These are phyloP conservation scores for Columbina picui DNA, from an alignment of 2,113 vertebrate species.

Conservation along the genomic window DNA sequence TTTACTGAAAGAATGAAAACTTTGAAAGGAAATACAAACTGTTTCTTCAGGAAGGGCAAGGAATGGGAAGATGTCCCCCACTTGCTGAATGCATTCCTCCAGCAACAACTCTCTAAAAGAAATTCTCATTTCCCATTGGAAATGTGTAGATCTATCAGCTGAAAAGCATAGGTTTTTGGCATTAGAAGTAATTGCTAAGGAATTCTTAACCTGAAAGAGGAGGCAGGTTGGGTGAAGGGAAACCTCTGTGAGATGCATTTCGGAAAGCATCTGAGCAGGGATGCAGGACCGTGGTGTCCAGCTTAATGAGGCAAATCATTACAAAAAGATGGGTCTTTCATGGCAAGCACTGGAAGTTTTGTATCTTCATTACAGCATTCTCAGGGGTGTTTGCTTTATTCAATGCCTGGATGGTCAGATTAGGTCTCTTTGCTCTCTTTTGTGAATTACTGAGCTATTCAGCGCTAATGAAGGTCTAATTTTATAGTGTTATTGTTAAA, in stretches of 20 bases:
- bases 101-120: background rate
- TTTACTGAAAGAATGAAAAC: background rate
- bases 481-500: slow-evolving; percentile 6
- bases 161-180: background rate
- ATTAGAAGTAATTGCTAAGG: background rate
- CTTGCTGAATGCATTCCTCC: background rate
- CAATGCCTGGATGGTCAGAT: background rate
- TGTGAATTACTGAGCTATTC: background rate
- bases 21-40: background rate
- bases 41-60: background rate
- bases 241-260: background rate
- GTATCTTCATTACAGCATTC: background rate
- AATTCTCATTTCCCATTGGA: background rate
- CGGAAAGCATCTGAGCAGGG: background rate
- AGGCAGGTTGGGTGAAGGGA: background rate
- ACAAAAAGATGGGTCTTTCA: background rate
- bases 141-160: background rate
- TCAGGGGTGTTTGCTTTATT: background rate
- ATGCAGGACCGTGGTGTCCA: accelerated
- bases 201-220: background rate
- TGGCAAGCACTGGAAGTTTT: background rate
- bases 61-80: background rate
- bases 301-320: background rate
- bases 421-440: background rate
- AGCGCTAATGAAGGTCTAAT: slow-evolving; percentile 20